Conservation (phyloP, 2,113 vertebrate genomes). For the Coptodon rendalli region DNA sequence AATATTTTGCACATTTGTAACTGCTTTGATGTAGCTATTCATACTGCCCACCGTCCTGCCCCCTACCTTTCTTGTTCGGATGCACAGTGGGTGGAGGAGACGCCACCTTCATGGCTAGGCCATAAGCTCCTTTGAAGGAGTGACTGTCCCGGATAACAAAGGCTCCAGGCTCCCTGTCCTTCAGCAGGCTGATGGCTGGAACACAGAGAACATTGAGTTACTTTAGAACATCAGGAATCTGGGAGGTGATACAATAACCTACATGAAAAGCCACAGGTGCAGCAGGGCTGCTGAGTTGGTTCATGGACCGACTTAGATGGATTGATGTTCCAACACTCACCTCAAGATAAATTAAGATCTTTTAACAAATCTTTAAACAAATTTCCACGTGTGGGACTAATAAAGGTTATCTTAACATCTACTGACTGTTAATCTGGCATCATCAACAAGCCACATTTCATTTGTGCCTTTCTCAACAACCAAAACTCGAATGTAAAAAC, state of each 20-base stretch:
- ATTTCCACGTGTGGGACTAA: neutral
- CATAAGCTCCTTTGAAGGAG: constrained; percentile 94
- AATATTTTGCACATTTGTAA: neutral
- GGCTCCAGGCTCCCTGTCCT: constrained; percentile 88
- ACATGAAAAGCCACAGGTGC: neutral
- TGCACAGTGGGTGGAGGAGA: constrained; percentile 86
- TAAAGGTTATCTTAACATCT: neutral
- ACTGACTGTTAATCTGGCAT: neutral
- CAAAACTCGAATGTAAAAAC: neutral
- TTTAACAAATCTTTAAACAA: neutral
- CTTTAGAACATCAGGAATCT: neutral
- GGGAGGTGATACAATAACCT: neutral
- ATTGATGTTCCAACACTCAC: neutral
- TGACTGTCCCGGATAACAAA: constrained; percentile 98
- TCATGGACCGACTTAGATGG: neutral
- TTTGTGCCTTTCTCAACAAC: neutral
- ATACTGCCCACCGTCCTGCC: neutral
- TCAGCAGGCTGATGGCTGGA: constrained; percentile 86
- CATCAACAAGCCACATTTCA: neutral
- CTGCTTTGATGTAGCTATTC: neutral
- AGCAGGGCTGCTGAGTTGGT: neutral
- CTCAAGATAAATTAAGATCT: neutral
- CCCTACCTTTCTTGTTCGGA: constrained; percentile 91
- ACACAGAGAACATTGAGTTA: neutral
- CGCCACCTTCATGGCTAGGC: constrained; percentile 95